Conservation (phyloP, 2,113 vertebrate genomes). For the Cheirogaleus medius region DNA sequence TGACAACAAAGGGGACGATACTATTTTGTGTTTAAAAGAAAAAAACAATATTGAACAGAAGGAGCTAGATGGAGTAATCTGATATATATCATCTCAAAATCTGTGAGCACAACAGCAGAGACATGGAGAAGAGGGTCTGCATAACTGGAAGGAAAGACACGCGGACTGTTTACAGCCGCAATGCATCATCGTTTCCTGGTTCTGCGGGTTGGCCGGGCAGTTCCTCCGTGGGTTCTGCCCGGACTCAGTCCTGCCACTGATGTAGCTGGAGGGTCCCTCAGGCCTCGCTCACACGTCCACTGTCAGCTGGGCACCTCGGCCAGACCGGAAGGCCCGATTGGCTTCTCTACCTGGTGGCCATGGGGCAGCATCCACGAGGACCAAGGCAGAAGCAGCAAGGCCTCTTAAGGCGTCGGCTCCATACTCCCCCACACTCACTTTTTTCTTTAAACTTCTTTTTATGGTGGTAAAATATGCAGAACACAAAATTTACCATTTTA, state of each 20-base stretch:
- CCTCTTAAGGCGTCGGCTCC: not conserved
- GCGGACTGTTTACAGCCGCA: not conserved
- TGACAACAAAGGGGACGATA: not conserved
- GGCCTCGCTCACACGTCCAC: not conserved
- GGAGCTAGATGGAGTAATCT: not conserved
- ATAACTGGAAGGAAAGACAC: not conserved
- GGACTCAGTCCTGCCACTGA: not conserved
- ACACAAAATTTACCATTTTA: not conserved
- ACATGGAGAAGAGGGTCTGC: too few species aligned
- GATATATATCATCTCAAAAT: too few species aligned
- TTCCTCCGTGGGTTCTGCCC: not conserved
- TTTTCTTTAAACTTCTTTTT: not conserved
- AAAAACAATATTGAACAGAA: not conserved
- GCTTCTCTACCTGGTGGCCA: not conserved
- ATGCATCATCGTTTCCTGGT: rapidly evolving
- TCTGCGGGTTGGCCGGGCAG: rapidly evolving
- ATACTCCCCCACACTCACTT: too few species aligned
- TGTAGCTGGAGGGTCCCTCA: too few species aligned
- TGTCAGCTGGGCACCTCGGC: not conserved
- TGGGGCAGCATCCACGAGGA: not conserved
- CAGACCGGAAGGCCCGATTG: too few species aligned
- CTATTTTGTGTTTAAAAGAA: not conserved
- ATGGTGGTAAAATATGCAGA: not conserved
- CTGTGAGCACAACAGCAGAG: not conserved
- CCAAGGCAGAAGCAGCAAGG: not conserved